Percentiles rank a stretch among this genome's conserved stretches.
phyloP scores from a whole-genome alignment of 2,113 vertebrate genomes.

The Megalops atlanticus region DNA sequence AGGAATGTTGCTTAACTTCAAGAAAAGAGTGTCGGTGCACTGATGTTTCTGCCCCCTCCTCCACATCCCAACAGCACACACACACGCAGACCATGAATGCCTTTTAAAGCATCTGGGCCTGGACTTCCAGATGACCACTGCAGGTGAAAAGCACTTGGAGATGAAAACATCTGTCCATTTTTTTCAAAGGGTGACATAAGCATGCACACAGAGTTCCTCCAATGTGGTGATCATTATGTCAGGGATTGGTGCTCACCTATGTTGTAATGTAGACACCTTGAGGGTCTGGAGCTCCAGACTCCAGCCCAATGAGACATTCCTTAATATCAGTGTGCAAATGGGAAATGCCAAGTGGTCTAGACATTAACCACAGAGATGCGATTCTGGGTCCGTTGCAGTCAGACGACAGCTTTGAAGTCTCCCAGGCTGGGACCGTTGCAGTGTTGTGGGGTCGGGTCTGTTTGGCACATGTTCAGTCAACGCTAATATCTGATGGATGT shows the following conservation, averaged over 20 bases:
- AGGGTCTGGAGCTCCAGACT: not conserved
- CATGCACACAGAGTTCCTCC: not conserved
- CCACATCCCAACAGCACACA: too few species aligned
- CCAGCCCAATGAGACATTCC: not conserved
- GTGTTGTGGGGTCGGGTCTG: too few species aligned
- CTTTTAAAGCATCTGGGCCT: not conserved
- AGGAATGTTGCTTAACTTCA: slow-evolving; percentile 6
- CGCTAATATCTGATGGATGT: too few species aligned
- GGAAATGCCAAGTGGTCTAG: not conserved
- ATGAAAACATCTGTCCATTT: not conserved
- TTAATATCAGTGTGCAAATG: not conserved
- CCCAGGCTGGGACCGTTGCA: too few species aligned
- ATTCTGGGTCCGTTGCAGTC: not conserved
- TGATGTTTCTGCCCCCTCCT: not conserved
- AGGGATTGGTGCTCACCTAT: not conserved
- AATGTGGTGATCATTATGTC: not conserved
- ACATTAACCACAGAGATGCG: not conserved
- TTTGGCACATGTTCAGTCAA: too few species aligned
- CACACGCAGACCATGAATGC: not conserved
- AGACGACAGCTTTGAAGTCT: too few species aligned
- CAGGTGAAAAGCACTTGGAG: not conserved
- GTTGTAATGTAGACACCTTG: not conserved
- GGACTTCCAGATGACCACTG: not conserved
- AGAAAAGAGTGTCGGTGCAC: not conserved
- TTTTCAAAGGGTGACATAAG: not conserved